Evolutionary conservation across 2,888 invertebrate genomes (phyloP).

Genomic region (Leucophenga montana): DNA sequence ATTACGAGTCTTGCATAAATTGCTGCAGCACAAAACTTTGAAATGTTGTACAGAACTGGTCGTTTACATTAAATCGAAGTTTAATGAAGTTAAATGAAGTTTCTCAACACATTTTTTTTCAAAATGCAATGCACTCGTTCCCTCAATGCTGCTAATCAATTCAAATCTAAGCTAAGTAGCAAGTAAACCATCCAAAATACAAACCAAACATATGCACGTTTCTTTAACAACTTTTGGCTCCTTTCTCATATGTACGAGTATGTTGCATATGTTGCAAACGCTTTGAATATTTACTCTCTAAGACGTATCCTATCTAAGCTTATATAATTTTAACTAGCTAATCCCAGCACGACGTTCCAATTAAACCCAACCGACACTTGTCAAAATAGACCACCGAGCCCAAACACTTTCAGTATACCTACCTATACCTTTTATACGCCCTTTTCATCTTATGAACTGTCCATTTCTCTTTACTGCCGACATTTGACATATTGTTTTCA

Average conservation of each 20-base stretch:
- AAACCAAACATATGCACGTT: background rate
- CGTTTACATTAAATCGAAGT: too few relatives aligned
- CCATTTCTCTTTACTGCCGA: slow-evolving; percentile 49
- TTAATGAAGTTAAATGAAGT: background rate
- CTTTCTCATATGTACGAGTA: background rate
- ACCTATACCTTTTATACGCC: slow-evolving; percentile 19
- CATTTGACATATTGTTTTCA: slow-evolving; percentile 69
- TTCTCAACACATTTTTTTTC: slow-evolving; percentile 47
- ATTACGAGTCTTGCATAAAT: too few relatives aligned
- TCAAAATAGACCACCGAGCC: slow-evolving; percentile 62
- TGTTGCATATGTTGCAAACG: background rate
- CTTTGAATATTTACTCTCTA: background rate
- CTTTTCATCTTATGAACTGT: slow-evolving; percentile 29
- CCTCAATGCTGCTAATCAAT: background rate
- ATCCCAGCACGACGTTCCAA: slow-evolving; percentile 61
- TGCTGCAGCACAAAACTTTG: too few relatives aligned
- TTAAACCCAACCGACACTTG: slow-evolving; percentile 70
- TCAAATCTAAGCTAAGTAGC: background rate
- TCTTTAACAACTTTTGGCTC: background rate
- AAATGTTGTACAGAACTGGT: too few relatives aligned
- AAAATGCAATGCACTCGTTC: slow-evolving; percentile 52
- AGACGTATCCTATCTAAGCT: slow-evolving; percentile 46
- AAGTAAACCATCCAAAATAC: background rate
- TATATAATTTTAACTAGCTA: slow-evolving; percentile 52
- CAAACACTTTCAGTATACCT: slow-evolving; percentile 43